Base-by-base conservation (phyloP, 2,888 invertebrate genomes). In the Hirtodrosophila duncani region DNA sequence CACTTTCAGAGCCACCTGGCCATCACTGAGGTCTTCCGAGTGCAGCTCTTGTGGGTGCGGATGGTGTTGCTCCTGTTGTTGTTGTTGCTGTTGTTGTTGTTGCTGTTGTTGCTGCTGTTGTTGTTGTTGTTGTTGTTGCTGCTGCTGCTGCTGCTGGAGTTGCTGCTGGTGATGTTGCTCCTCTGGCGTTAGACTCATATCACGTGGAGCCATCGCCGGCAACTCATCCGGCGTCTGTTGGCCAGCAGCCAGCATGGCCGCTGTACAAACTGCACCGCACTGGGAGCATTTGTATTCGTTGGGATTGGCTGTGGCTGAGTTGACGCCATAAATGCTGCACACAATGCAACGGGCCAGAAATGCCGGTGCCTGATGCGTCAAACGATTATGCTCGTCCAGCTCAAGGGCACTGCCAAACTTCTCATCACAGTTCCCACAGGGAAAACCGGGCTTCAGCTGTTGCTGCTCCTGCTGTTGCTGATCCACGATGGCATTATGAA, bases 361-460 rank as follows among this genome's bases (percentile, higher is more conserved):
- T 30, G 82, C 83, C 10, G 84, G 67, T 1, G 80, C 64, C 63
- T 85, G 85, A 56, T 85, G 85, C 38, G 75, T 68, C 52, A 83
- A 61, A 9, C 85, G 82, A 61, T 84, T 81, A 61, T 85, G 85
- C 27, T 85, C 86, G 38, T 85, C 85, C 34, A 84, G 60, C 21
- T 85, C 86, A 51, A 78, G 71, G 34, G 84, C 78, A 26, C 80
- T 78, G 13, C 68, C 68, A 56, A 85, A 85, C 60, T 85, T 85
- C 29, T 85, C 85, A 67, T 85, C 86, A 79, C 85, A 85, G 65
- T 82, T 84, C 48, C 74, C 69, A 64, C 85, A 85, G 63, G 85
- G 80, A 59, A 83, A 83, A 52, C 72, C 81, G 30, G 83, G 64
- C 48, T 83, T 83, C 53, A 83, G 56, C 13, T 57, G 71, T 21